Base-by-base conservation (phyloP, 2,797 vertebrate genomes). In the Cygnus olor region DNA sequence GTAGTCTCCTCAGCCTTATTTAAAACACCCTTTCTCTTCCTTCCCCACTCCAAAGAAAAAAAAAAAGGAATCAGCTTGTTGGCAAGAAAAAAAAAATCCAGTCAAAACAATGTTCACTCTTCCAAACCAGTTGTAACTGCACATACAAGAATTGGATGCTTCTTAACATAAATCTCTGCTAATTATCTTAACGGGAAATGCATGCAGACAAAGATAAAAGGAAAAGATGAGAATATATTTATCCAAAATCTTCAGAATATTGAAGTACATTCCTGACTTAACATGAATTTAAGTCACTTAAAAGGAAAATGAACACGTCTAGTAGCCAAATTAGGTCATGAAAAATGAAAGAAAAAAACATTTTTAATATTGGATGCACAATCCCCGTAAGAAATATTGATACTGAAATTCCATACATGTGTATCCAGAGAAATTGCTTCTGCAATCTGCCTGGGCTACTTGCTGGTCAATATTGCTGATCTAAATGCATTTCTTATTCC, bases 121-220 rank as follows among this genome's bases (percentile, higher is more conserved):
- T 93, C 68, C 58, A 88, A 96, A 93, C 27, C 21, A 72, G 56
- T 44, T 88, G 16, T 60, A 66, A 80, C 72, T 56, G 22, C 44
- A 85, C 9, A 32, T 63, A 69, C n/a, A 83, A 34, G 40, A 85
- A n/a, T 10, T 80, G 22, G 30, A 72, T 60, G 54, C 51, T 72
- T 92, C 73, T 70, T 36, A 95, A 73, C 15, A 56, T 36, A 54
- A 69, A 45, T 69, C 47, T 85, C 34, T 76, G 24, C 44, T 64
- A 49, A 92, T 88, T 85, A 71, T 53, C 60, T 71, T 89, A 85
- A 80, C 42, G 70, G 66, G 76, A 96, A 95, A 94, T 40, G n/a
- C 36, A 89, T 30, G 28, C 32, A 58, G 73, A 21, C 44, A 79
- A 76, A 85, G 78, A 89, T 49, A 80, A 87, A 92, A 89, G 53